These are phyloP conservation scores for Parazoanthus atlanticus DNA, from an alignment of 92 coral and sea anemone species.

Conservation along the genomic window DNA sequence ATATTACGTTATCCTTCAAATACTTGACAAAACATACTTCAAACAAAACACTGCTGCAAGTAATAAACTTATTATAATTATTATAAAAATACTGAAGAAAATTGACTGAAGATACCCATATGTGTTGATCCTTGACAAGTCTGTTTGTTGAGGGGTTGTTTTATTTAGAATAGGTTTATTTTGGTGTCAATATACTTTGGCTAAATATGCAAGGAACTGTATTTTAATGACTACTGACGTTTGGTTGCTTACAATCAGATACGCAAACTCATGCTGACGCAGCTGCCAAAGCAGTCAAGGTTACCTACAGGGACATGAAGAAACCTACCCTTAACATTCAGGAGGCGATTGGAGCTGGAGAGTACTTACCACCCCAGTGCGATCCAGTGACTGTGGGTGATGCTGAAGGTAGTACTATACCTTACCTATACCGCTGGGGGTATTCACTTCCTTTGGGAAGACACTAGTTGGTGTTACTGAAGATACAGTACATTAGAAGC, in stretches of 20 bases:
- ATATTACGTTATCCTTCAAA: too few species aligned
- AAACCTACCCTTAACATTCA: constrained; percentile 50
- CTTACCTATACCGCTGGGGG: neutral
- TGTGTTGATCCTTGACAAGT: too few species aligned
- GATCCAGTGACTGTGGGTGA: constrained; percentile 51
- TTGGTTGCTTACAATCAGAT: constrained; percentile 23
- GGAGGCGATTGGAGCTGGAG: constrained; percentile 67
- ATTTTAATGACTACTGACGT: neutral
- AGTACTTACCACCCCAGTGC: constrained; percentile 22
- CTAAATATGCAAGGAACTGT: neutral
- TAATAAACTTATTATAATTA: too few species aligned
- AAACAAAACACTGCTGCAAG: neutral
- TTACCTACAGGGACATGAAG: constrained; percentile 61
- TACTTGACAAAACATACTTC: neutral
- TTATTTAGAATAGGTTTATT: too few species aligned
- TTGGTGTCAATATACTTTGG: neutral
- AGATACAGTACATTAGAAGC: too few species aligned
- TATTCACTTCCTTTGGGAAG: too few species aligned
- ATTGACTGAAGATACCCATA: too few species aligned
- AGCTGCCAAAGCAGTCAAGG: constrained; percentile 57
- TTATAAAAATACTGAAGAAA: too few species aligned
- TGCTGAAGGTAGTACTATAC: constrained; percentile 50
- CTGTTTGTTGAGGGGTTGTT: neutral
- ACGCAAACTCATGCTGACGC: constrained; percentile 59
- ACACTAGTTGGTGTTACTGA: too few species aligned